Evolutionary conservation across 2,113 vertebrate genomes (phyloP), one percentile per base, ranked within the genome.

Genomic region (Thalassoma bifasciatum): DNA sequence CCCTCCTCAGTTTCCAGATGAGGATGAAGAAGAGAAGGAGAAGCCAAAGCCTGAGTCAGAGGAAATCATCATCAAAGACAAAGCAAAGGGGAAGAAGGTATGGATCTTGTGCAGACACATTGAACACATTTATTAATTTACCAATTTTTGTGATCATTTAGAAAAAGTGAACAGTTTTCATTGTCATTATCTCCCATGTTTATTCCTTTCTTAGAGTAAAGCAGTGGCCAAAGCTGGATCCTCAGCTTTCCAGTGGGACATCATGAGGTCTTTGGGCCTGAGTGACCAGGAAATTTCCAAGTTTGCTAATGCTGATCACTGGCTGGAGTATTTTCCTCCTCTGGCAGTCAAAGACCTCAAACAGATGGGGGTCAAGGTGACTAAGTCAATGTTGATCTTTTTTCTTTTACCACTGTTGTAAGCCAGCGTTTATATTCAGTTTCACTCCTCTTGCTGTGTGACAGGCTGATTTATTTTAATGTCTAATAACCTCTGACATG

Each of bases 21-120:
- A 97, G 51, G 97, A 96, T 10, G 96, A 98, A 4, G 96, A 97
- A 4, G 91, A 91, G 74, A 95, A 95, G 49, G 96, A 98, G 79
- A 95, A 96, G 54, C 92, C 87, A 2, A 59, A 63, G 75, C 74
- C 83, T 49, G 19, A 16, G n/a, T 90, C 84, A 10, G 95, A 95
- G 67, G 96, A 98, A 81, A 34, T 96, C 58, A 71, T 97, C 83
- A 95, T 99, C 87, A 99, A 96, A 81, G 98, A 98, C 91, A 99
- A 98, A 89, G 79, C 96, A 40, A 99, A 99, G 92, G 97, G 97
- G 53, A 99, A 97, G 91, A 99, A 97, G 96, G 98, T 98, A 70
- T 6, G 78, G 2, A 75, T 24, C 46, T 1, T 1, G 56, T 7
- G 14, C 13, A 52, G 4, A 42, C 50, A 52, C 8, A 19, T 4